These are phyloP conservation scores for Microplitis manilae DNA, from an alignment of 2,888 invertebrate genomes.

Conservation along the genomic window DNA sequence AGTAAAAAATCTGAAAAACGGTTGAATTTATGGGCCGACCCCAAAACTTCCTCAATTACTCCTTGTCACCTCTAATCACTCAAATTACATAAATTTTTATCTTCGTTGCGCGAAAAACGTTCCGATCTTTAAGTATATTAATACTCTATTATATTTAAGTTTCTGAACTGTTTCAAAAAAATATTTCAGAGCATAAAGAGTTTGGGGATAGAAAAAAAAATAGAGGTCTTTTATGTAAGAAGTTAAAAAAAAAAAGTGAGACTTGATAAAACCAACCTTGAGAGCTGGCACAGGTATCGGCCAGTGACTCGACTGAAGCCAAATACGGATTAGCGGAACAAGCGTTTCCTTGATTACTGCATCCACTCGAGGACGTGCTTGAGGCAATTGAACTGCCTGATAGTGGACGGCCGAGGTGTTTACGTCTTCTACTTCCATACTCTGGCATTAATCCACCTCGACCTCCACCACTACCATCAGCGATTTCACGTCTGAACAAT, in stretches of 20 bases:
- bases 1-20: too few species aligned
- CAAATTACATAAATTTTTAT: too few species aligned
- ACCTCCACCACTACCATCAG: constrained; percentile 52
- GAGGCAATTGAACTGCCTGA: constrained; percentile 86
- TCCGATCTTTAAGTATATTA: too few species aligned
- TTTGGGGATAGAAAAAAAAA: neutral
- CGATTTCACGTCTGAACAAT: constrained; percentile 66
- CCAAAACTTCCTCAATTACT: too few species aligned
- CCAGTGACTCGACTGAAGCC: constrained; percentile 90
- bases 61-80: too few species aligned
- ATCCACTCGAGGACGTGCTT: constrained; percentile 69
- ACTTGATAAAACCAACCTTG: constrained; percentile 62
- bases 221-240: neutral
- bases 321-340: constrained; percentile 84
- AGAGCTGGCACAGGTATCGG: constrained; percentile 80
- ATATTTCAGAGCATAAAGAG: too few species aligned
- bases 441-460: constrained; percentile 38
- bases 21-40: too few species aligned
- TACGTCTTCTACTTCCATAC: constrained; percentile 73
- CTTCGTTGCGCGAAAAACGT: too few species aligned
- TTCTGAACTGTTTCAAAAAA: too few species aligned
- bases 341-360: constrained; percentile 75
- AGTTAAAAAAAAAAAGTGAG: constrained; percentile 21
- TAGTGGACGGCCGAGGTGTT: constrained; percentile 79
- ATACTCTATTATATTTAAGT: too few species aligned